A percentile compares a stretch with the other conserved stretches of the same genome.
Conservation (phyloP, 2,113 vertebrate genomes). For the Dasyurus viverrinus region DNA sequence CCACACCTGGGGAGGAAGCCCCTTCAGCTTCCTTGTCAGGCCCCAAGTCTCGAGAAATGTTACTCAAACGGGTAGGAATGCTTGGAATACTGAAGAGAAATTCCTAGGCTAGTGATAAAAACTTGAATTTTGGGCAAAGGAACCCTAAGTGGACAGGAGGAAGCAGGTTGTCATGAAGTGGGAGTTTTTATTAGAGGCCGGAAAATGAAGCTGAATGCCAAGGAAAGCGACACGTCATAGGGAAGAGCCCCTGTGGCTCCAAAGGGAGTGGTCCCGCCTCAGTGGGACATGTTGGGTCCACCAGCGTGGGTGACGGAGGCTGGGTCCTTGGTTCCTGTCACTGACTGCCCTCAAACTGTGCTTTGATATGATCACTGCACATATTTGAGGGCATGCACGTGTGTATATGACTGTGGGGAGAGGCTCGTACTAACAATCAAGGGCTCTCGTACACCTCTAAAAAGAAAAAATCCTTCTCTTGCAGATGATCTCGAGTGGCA, state of each 20-base stretch:
- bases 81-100: neutral
- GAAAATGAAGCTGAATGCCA: neutral
- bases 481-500: neutral
- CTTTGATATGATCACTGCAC: neutral
- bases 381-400: no score
- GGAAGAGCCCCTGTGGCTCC: constrained; percentile 14
- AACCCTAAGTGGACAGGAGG: constrained; percentile 31
- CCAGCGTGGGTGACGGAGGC: neutral
- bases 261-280: neutral
- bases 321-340: neutral
- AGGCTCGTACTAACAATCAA: neutral
- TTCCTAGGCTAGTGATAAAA: constrained; percentile 21
- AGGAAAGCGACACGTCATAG: neutral
- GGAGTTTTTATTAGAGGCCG: constrained; percentile 21
- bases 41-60: neutral
- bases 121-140: constrained; percentile 1
- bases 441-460: neutral
- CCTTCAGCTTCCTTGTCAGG: neutral
- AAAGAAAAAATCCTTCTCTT: neutral
- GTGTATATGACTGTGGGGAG: no score
- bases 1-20: neutral
- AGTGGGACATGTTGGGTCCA: no score
- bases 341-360: neutral
- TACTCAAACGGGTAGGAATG: neutral
- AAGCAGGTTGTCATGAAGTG: constrained; percentile 37